Evolutionary conservation across 2,113 vertebrate genomes (phyloP), one percentile per base, ranked within the genome.

Genomic region (Salminus brasiliensis): DNA sequence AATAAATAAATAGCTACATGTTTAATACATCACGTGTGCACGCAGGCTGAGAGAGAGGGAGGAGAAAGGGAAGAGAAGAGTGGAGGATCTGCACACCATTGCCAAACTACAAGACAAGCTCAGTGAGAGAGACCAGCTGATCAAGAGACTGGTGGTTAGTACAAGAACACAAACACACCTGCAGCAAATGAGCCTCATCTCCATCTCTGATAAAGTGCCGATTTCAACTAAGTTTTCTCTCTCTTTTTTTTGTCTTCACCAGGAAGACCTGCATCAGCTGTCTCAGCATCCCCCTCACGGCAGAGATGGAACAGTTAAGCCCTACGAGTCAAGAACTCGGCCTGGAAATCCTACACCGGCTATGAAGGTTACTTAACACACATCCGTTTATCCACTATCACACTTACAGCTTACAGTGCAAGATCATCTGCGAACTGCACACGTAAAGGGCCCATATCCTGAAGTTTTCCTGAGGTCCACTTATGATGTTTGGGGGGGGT

Each of bases 221-320:
- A n/a, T n/a, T n/a, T n/a, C n/a, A 67, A 63, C 25, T 60, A 60
- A 34, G 13, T 43, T 12, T 9, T 15, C 23, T 43, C 34, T 85
- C 23, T 6, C 87, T 76, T 88, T 85, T 8, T 87, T 78, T 88
- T 84, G 88, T 87, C 87, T 84, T 86, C 87, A 83, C 69, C 83
- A 99, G 97, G 97, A 98, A 81, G 95, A 96, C 90, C 91, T 95
- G 55, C 92, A 93, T 89, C 89, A 94, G 93, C 88, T 94, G 87
- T 96, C 96, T 80, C 94, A 91, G 27, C 92, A 95, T 25, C 91
- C 95, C 62, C 87, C 94, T 60, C 88, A 89, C 57, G 83, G 87
- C 27, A 78, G 88, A 34, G 88, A 96, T 86, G 90, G 93, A 69
- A 92, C 93, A 85, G 93, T 93, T 79, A 92, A 95, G 74, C 94